phyloP scores from a whole-genome alignment of 2,113 vertebrate species.

The Prunella fulvescens region DNA sequence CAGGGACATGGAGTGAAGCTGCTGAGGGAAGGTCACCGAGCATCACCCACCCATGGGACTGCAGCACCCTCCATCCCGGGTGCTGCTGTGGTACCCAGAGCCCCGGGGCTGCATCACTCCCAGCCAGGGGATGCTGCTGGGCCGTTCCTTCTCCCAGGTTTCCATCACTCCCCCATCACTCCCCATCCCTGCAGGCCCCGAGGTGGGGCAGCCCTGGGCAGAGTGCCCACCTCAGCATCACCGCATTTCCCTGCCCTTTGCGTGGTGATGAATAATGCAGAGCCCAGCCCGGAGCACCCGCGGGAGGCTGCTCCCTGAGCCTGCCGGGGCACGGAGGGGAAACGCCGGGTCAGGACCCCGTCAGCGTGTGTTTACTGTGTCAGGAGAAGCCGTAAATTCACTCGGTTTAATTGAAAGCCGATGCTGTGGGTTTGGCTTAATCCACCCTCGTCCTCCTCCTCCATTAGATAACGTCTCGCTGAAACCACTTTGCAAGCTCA shows the following conservation, averaged over 20 bases:
- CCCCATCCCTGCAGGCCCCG: background rate
- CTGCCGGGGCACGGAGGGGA: background rate
- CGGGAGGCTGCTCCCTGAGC: background rate
- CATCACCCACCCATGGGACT: background rate
- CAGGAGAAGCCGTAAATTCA: conserved; percentile 35
- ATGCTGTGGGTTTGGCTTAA: conserved; percentile 69
- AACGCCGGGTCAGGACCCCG: background rate
- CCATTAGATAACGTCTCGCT: conserved; percentile 71
- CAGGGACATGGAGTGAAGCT: background rate
- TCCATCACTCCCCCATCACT: background rate
- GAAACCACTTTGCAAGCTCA: conserved; percentile 70
- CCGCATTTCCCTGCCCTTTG: background rate
- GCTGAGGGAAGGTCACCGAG: rapidly evolving
- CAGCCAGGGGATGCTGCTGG: background rate
- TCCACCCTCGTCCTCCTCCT: conserved; percentile 43
- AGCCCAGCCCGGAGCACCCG: background rate
- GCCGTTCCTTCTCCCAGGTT: background rate
- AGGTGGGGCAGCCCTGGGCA: rapidly evolving
- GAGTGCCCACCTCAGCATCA: background rate
- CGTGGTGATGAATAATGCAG: background rate
- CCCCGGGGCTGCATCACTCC: background rate
- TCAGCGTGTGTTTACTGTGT: background rate
- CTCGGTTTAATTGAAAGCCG: conserved; percentile 55
- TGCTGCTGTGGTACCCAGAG: rapidly evolving
- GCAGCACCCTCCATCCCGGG: background rate